A percentile compares a stretch with the other conserved stretches of the same genome.
Conservation (phyloP, 2,113 vertebrate genomes). For the Antechinus stuartii region DNA sequence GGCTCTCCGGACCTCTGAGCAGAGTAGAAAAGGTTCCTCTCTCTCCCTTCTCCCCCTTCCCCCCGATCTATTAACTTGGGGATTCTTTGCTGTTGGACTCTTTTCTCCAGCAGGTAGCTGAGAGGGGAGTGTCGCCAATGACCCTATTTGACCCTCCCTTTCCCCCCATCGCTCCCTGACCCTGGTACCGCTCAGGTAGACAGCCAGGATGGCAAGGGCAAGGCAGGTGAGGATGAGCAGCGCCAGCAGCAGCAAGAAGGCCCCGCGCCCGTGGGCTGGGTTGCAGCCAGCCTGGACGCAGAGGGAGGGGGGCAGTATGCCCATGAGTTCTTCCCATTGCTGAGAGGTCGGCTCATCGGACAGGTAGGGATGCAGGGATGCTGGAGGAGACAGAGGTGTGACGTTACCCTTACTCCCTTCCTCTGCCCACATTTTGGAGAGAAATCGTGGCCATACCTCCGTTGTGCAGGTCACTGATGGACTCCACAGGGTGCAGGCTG, state of each 20-base stretch:
- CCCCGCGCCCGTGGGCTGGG: conserved; percentile 75
- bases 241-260: conserved; percentile 83
- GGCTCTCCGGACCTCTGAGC: neutral
- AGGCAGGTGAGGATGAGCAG: conserved; percentile 87
- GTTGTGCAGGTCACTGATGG: conserved; percentile 93
- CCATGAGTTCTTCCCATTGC: conserved; percentile 53
- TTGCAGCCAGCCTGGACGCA: conserved; percentile 63
- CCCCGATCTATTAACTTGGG: neutral
- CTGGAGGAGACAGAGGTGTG: conserved; percentile 26
- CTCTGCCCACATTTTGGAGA: neutral
- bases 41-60: neutral
- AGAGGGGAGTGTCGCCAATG: neutral
- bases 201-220: conserved; percentile 81
- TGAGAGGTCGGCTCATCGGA: neutral
- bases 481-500: conserved; percentile 91
- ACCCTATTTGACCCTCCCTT: neutral
- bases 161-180: neutral
- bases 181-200: conserved; percentile 84
- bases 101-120: neutral
- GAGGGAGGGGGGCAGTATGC: conserved; percentile 70
- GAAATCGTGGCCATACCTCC: conserved; percentile 43
- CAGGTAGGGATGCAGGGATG: neutral
- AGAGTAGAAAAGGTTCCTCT: neutral
- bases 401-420: neutral
- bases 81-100: neutral